These are phyloP conservation scores for Chrysotoxum bicinctum DNA, from an alignment of 2,888 invertebrate genomes.

Conservation along the genomic window DNA sequence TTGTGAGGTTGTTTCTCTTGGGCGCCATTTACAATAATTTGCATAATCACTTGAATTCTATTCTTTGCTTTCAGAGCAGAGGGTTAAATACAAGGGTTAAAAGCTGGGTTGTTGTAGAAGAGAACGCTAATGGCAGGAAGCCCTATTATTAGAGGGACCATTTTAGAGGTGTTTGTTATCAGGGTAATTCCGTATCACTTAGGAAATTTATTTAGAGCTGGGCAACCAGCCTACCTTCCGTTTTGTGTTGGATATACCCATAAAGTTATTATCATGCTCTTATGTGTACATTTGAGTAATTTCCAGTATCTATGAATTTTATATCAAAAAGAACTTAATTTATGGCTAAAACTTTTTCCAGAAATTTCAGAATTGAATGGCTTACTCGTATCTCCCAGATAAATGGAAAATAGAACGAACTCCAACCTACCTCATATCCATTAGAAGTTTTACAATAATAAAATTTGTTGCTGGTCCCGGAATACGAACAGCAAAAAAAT, in stretches of 20 bases:
- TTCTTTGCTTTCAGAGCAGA: conserved; percentile 1
- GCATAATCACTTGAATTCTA: conserved; percentile 53
- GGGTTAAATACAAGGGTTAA: neutral
- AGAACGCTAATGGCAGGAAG: conserved; percentile 40
- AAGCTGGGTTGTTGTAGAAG: neutral
- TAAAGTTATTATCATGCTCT: conserved; percentile 51
- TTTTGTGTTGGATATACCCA: neutral
- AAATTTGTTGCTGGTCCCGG: conserved; percentile 52
- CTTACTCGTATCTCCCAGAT: conserved; percentile 18
- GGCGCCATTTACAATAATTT: conserved; percentile 51
- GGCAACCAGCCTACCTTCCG: neutral
- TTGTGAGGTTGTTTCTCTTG: conserved; percentile 18
- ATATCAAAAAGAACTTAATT: conserved; percentile 60
- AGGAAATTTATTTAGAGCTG: conserved; percentile 53
- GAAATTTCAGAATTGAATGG: conserved; percentile 17
- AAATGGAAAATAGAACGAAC: neutral
- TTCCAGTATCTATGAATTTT: conserved; percentile 50
- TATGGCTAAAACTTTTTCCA: conserved; percentile 52
- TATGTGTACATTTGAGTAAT: neutral
- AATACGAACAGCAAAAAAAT: conserved; percentile 4
- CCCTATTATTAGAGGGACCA: conserved; percentile 34
- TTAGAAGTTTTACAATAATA: conserved; percentile 56
- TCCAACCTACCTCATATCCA: conserved; percentile 33
- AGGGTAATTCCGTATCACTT: conserved; percentile 57
- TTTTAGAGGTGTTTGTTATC: conserved; percentile 59